Base-by-base conservation (phyloP, 2,888 invertebrate genomes). In the Lutraria lutraria region DNA sequence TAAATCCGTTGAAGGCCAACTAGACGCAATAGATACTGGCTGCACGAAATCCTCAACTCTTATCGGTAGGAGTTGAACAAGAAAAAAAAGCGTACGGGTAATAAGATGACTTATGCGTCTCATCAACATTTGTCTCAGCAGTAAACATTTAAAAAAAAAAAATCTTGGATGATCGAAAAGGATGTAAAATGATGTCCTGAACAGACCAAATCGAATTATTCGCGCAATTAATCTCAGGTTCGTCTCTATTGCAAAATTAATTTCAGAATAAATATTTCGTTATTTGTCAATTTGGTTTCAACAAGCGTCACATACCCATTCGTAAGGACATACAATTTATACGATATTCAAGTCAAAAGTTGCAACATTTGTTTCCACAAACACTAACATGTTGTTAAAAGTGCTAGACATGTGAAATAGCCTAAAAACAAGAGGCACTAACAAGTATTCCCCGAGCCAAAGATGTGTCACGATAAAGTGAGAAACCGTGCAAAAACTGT, bases 391-490 rank as follows among this genome's bases (percentile, higher is more conserved):
- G 76, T 15, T 31, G 76, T 76, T 31, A 3, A 76, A 16, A 31
- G 31, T 19, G 34, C 13, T 76, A 76, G 34, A 2, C 31, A 76
- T 31, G 34, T 34, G 76, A 6, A 76, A 19, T 34, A 76, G 16
- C 15, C 29, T 76, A 31, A 34, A 21, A 31, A 76, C 76, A 31
- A 15, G 76, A 34, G 34, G 16, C 76, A 76, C 76, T 76, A 76
- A 76, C 76, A 31, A 76, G 76, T 34, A 31, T 15, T 34, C 31
- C 19, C 15, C 15, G 76, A 76, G 76, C 76, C 76, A 76, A 76
- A 76, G 76, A 76, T 76, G 31, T 31, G 76, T 76, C 76, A 31
- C 19, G 76, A 76, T 76, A 76, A 76, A 19, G 34, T 19, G 16
- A 76, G 76, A 16, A 76, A 15, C 34, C 6, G 76, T 76, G 34